Percentiles rank a stretch among this genome's conserved stretches.
phyloP scores from a whole-genome alignment of 2,888 invertebrate genomes.

The Eupsilia transversa region DNA sequence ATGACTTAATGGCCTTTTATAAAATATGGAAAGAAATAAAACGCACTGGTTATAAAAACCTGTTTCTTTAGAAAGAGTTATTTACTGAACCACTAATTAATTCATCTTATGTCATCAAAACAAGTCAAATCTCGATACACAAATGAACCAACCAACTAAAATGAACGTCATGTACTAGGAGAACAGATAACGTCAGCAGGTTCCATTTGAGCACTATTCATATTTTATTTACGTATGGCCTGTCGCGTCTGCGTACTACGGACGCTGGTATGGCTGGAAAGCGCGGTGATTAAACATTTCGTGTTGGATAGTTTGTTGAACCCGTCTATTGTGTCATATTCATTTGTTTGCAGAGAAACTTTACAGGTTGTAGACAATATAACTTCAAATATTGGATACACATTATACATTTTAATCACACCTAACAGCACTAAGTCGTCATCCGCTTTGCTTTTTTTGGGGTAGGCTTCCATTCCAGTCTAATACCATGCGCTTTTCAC shows the following conservation, averaged over 20 bases:
- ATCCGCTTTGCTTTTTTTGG: background rate
- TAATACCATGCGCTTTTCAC: background rate
- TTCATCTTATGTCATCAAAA: background rate
- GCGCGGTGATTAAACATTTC: conserved; percentile 40
- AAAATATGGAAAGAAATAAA: background rate
- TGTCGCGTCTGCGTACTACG: conserved; percentile 53
- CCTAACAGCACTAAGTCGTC: background rate
- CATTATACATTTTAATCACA: background rate
- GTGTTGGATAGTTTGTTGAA: conserved; percentile 32
- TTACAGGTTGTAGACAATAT: background rate
- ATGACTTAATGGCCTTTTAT: background rate
- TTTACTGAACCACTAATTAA: background rate
- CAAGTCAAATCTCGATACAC: conserved; percentile 13
- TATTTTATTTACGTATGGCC: conserved; percentile 50
- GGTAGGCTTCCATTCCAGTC: no score
- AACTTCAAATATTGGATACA: background rate
- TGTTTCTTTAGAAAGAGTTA: background rate
- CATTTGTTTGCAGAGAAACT: background rate
- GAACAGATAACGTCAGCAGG: conserved; percentile 27
- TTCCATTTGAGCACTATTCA: conserved; percentile 47
- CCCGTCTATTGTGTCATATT: conserved; percentile 5
- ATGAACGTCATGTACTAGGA: conserved; percentile 37
- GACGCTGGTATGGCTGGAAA: conserved; percentile 19
- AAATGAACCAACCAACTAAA: conserved; percentile 11
- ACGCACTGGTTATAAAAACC: background rate